A percentile compares a stretch with the other conserved stretches of the same genome.
Evolutionary conservation across 2,113 vertebrate species (phyloP).

Genomic region (Vombatus ursinus): DNA sequence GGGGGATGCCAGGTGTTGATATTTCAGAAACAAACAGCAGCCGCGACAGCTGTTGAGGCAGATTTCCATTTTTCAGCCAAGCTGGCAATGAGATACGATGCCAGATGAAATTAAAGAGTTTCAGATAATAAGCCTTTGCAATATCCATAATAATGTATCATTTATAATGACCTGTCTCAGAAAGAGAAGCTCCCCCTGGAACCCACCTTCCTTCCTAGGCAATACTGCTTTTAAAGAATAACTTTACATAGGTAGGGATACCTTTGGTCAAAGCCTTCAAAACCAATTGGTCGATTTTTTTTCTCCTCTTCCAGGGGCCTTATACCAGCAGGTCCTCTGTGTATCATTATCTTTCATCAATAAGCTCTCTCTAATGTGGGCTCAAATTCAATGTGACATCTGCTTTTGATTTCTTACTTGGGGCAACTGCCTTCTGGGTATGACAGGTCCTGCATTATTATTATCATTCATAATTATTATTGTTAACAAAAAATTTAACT

Average conservation of each 20-base stretch:
- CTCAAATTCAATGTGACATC: conserved; percentile 44
- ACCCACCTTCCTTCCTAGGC: conserved; percentile 34
- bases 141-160: conserved; percentile 59
- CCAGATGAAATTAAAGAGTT: conserved; percentile 83
- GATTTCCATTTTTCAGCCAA: conserved; percentile 78
- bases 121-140: conserved; percentile 77
- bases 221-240: conserved; percentile 38
- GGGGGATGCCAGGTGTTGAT: conserved; percentile 82
- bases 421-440: neutral
- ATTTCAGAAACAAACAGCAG: conserved; percentile 76
- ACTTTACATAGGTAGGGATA: neutral
- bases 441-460: neutral
- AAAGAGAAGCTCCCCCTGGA: conserved; percentile 25
- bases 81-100: conserved; percentile 77
- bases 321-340: neutral
- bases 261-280: neutral
- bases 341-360: conserved; percentile 15
- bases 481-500: neutral
- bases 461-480: neutral
- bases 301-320: no score
- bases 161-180: conserved; percentile 66
- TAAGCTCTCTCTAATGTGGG: neutral
- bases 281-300: neutral
- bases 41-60: conserved; percentile 85
- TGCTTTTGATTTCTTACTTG: conserved; percentile 32